phyloP scores from a whole-genome alignment of 2,797 vertebrate species.

The Karalla daura region DNA sequence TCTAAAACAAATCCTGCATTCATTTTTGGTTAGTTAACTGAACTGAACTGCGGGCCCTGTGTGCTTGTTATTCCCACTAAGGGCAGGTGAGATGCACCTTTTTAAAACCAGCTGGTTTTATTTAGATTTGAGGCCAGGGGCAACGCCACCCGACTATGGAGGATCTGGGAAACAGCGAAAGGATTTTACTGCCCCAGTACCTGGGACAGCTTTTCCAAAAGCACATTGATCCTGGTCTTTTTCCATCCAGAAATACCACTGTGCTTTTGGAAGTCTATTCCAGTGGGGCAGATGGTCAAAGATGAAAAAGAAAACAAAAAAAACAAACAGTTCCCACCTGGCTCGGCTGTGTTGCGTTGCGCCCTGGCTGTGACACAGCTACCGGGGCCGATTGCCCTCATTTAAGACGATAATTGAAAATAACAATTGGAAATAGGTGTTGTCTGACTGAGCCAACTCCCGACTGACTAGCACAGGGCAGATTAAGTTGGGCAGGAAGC shows the following conservation, averaged over 20 bases:
- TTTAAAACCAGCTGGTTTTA: conserved; percentile 18
- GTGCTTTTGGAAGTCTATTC: conserved; percentile 42
- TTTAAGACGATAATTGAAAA: too few species aligned
- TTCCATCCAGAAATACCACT: neutral
- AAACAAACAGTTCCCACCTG: too few species aligned
- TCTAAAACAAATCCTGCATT: neutral
- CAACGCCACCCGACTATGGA: conserved; percentile 7
- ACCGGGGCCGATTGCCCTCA: too few species aligned
- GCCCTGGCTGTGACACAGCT: too few species aligned
- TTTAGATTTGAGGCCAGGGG: conserved; percentile 24
- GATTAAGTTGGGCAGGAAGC: too few species aligned
- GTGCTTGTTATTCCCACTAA: conserved; percentile 31
- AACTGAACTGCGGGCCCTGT: conserved; percentile 14
- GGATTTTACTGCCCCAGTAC: neutral
- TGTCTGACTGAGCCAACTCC: too few species aligned
- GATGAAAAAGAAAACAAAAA: too few species aligned
- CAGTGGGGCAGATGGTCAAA: conserved; percentile 28
- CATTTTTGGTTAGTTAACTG: neutral
- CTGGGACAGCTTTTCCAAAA: conserved; percentile 34
- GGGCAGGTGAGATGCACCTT: neutral
- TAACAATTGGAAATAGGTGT: too few species aligned
- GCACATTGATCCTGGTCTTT: conserved; percentile 12
- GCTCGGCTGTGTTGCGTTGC: too few species aligned
- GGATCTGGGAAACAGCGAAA: conserved; percentile 23
- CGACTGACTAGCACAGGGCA: too few species aligned